Percentiles rank a stretch among this genome's conserved stretches.
Conservation (phyloP, 2,888 invertebrate genomes). For the Erebia epiphron region DNA sequence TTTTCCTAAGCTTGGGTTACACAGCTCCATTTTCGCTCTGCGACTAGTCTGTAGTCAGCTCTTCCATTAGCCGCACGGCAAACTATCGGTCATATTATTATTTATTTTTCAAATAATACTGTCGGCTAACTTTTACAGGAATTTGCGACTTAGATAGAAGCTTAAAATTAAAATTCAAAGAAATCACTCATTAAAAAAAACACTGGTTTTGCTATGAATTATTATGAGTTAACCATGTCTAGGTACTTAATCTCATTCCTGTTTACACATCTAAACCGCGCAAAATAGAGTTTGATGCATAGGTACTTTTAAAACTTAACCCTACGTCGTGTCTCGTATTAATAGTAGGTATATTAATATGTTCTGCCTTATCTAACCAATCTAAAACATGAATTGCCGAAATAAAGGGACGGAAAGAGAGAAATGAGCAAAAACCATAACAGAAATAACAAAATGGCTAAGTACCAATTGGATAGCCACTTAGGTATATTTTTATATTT, state of each 20-base stretch:
- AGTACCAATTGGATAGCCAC: slow-evolving; percentile 34
- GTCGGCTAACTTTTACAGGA: too few relatives aligned
- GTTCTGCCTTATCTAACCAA: slow-evolving; percentile 27
- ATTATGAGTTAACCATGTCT: too few relatives aligned
- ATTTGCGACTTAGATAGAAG: too few relatives aligned
- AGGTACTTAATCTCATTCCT: too few relatives aligned
- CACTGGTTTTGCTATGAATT: too few relatives aligned
- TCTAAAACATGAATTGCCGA: slow-evolving; percentile 41
- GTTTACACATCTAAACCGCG: neutral
- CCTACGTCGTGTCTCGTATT: neutral
- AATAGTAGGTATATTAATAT: neutral
- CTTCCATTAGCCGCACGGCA: too few relatives aligned
- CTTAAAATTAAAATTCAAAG: too few relatives aligned
- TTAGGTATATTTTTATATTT: slow-evolving; percentile 29
- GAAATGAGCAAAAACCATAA: slow-evolving; percentile 66
- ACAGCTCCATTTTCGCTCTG: neutral
- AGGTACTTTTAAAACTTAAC: neutral
- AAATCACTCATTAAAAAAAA: too few relatives aligned
- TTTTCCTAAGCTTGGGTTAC: neutral
- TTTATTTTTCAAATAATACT: too few relatives aligned
- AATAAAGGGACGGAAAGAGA: slow-evolving; percentile 71
- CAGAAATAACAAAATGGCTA: slow-evolving; percentile 40
- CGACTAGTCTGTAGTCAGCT: neutral
- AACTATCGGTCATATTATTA: too few relatives aligned
- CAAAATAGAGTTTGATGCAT: neutral